Conservation (phyloP, 2,797 vertebrate genomes). For the Australoheros facetus region DNA sequence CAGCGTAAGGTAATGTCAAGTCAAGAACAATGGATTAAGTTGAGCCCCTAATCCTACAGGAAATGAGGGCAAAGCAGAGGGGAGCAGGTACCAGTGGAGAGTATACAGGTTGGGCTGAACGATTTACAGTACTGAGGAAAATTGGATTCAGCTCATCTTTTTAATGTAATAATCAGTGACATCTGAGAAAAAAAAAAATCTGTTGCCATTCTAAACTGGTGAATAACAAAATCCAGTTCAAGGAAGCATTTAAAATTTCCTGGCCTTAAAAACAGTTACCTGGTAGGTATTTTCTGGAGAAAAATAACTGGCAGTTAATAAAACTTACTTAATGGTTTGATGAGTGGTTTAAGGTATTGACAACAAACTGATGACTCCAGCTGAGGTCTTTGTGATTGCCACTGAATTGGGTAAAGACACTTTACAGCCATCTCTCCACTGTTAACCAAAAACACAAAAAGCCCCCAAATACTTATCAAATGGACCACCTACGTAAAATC, state of each 20-base stretch:
- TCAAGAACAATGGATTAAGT: slow-evolving; percentile 86
- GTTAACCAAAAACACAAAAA: background rate
- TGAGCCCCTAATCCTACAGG: slow-evolving; percentile 69
- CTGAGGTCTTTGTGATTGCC: no score
- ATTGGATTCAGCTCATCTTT: slow-evolving; percentile 29
- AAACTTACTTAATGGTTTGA: background rate
- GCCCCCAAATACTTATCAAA: background rate
- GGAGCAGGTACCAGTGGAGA: slow-evolving; percentile 36
- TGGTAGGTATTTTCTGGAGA: background rate
- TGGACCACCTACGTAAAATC: background rate
- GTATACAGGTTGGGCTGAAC: slow-evolving; percentile 51
- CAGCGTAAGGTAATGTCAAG: slow-evolving; percentile 83
- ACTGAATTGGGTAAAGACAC: background rate
- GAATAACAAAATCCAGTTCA: background rate
- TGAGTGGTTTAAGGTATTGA: background rate
- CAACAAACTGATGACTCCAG: background rate
- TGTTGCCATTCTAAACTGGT: background rate
- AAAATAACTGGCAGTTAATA: background rate
- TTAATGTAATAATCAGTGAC: slow-evolving; percentile 11
- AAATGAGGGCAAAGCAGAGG: slow-evolving; percentile 79
- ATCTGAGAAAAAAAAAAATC: slow-evolving; percentile 10
- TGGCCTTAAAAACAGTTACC: background rate
- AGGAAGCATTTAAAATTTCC: background rate
- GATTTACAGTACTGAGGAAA: slow-evolving; percentile 24
- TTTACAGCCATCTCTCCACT: background rate